Base-by-base conservation (phyloP, 2,797 vertebrate species). In the Psittacula echo region DNA sequence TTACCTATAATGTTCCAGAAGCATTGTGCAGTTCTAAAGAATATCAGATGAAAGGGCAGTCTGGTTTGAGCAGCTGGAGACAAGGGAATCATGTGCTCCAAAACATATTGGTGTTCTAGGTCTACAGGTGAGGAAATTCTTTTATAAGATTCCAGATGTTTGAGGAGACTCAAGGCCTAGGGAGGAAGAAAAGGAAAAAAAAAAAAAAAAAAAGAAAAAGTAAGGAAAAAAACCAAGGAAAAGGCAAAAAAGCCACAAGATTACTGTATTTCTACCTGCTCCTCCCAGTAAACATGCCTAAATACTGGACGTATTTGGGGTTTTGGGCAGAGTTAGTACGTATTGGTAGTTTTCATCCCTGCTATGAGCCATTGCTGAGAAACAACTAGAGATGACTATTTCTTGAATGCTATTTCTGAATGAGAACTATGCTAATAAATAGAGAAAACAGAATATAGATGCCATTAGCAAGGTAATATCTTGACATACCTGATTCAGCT, bases 1-100 rank as follows among this genome's bases (percentile, higher is more conserved):
- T 81, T 96, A 99, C 99, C 98, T 74, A 99, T 98, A 80, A 99
- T 98, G 93, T 98, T 99, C 99, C 99, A 99, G 98, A 98, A 99
- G 88, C 98, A 98, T 16, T 98, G 98, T 9, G 97, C 53, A 27
- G 98, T 98, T 97, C 99, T 98, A 70, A 98, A 98, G 95, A 99
- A 98, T 27, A 99, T 98, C 29, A 99, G 97, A 90, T 99, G 99
- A 90, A 99, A 99, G 61, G 99, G 99, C 83, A 99, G 98, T 61
- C 99, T 98, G 72, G 91, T 98, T 80, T 98, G 97, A 85, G 99
- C 98, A 81, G 98, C 95, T 8, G 97, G 83, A 20, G 98, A 98
- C 39, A 98, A 96, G 61, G 99, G 97, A 65, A 98, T 97, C 39
- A 96, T 75, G 7, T 98, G 98, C 77, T 99, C 99, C 60, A 99